These are phyloP conservation scores for Linnaemya vulpina DNA, from an alignment of 2,888 invertebrate species.

Conservation along the genomic window DNA sequence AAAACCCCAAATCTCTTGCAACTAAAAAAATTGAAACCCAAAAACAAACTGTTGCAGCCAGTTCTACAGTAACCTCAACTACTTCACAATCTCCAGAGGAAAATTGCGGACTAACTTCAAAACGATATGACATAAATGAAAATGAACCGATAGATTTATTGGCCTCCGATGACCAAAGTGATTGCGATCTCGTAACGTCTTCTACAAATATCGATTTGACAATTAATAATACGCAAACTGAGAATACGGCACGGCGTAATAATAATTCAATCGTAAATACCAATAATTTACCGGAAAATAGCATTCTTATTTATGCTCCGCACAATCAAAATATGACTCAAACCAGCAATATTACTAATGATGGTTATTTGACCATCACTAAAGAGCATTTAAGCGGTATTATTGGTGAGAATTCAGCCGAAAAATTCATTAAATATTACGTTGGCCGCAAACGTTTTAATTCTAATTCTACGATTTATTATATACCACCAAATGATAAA, in stretches of 20 bases:
- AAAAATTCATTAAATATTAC: slow-evolving; percentile 77
- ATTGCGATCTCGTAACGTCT: slow-evolving; percentile 78
- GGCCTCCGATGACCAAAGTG: slow-evolving; percentile 66
- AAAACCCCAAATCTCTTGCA: not conserved
- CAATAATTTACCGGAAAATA: slow-evolving; percentile 59
- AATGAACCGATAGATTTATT: not conserved
- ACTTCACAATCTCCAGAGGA: slow-evolving; percentile 33
- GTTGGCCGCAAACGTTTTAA: slow-evolving; percentile 76
- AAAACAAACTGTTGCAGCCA: not conserved
- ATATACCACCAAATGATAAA: slow-evolving; percentile 74
- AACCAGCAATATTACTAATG: slow-evolving; percentile 40
- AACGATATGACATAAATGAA: not conserved
- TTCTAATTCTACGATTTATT: slow-evolving; percentile 77
- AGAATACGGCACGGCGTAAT: not conserved
- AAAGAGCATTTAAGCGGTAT: slow-evolving; percentile 74
- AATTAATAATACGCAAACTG: not conserved
- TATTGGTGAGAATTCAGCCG: slow-evolving; percentile 76
- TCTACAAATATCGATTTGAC: slow-evolving; percentile 73
- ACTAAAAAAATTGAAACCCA: not conserved
- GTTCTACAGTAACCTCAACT: slow-evolving; percentile 19
- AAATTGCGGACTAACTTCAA: not conserved
- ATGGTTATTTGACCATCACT: slow-evolving; percentile 76
- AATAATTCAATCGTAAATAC: not conserved
- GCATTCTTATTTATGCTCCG: slow-evolving; percentile 76
- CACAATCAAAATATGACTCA: slow-evolving; percentile 29